A percentile compares a stretch with the other conserved stretches of the same genome.
phyloP scores from a whole-genome alignment of 2,113 vertebrate species.

The Acanthochromis polyacanthus region DNA sequence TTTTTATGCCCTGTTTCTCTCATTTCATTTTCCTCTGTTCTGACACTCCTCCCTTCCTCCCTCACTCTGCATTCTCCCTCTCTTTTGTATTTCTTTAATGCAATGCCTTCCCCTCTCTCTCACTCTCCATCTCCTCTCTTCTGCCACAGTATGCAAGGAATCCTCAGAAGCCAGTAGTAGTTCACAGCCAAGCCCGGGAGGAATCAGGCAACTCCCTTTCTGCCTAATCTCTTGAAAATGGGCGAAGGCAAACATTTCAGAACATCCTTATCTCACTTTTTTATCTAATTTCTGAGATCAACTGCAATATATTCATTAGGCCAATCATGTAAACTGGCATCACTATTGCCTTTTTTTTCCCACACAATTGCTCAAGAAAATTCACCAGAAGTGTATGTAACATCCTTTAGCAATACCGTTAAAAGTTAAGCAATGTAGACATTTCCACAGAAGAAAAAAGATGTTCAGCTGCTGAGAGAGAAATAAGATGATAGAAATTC shows the following conservation, averaged over 20 bases:
- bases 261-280: not conserved
- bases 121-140: slow-evolving; percentile 16
- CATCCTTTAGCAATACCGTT: not conserved
- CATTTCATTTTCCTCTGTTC: not conserved
- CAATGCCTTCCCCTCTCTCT: not conserved
- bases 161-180: slow-evolving; percentile 30
- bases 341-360: not conserved
- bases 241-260: slow-evolving; percentile 5
- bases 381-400: not conserved
- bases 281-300: not conserved
- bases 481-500: not conserved
- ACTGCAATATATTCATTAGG: not conserved
- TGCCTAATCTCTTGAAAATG: not conserved
- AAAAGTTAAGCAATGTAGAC: not conserved
- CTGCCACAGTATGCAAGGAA: slow-evolving; percentile 58
- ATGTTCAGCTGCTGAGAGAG: not conserved
- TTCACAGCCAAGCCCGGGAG: slow-evolving; percentile 34
- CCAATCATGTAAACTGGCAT: not conserved
- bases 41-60: not conserved
- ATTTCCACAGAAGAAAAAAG: not conserved
- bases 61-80: not conserved
- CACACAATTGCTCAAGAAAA: not conserved
- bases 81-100: slow-evolving; percentile 9
- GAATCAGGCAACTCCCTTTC: not conserved
- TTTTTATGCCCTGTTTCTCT: not conserved